Evolutionary conservation across 2,888 invertebrate genomes (phyloP).

Genomic region (Apoda limacodes): DNA sequence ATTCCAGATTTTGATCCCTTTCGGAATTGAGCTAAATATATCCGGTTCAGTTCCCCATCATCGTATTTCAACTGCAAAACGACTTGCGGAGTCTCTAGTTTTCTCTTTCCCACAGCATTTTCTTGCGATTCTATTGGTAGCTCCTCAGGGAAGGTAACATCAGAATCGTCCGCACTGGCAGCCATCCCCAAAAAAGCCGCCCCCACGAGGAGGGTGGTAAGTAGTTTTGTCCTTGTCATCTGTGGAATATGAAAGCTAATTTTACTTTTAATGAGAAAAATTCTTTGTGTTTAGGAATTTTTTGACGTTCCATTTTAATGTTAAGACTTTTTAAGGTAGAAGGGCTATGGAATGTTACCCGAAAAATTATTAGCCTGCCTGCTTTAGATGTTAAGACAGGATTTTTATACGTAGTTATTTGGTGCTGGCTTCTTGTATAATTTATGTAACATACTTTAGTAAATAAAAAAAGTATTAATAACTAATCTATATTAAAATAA

Average conservation of each 20-base stretch:
- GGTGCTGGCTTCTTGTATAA: too few species aligned
- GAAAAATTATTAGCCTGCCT: too few species aligned
- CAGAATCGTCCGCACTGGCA: conserved; percentile 34
- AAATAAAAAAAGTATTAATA: too few species aligned
- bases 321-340: too few species aligned
- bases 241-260: conserved; percentile 25
- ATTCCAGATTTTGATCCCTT: conserved; percentile 31
- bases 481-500: too few species aligned
- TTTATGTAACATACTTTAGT: too few species aligned
- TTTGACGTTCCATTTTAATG: too few species aligned
- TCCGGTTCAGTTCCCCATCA: conserved; percentile 55
- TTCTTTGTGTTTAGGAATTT: too few species aligned
- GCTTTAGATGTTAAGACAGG: too few species aligned
- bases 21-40: conserved; percentile 58
- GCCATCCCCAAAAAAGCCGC: conserved; percentile 31
- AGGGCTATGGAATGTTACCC: too few species aligned
- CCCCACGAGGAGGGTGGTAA: conserved; percentile 42
- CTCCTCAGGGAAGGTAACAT: conserved; percentile 20
- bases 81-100: conserved; percentile 45
- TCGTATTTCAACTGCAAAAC: conserved; percentile 58
- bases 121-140: conserved; percentile 31
- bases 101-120: conserved; percentile 30
- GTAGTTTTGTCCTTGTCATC: conserved; percentile 32
- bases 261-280: too few species aligned
- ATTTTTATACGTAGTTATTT: too few species aligned